These are phyloP conservation scores for Artemia franciscana DNA, from an alignment of 1,140 invertebrate genomes.

Conservation along the genomic window DNA sequence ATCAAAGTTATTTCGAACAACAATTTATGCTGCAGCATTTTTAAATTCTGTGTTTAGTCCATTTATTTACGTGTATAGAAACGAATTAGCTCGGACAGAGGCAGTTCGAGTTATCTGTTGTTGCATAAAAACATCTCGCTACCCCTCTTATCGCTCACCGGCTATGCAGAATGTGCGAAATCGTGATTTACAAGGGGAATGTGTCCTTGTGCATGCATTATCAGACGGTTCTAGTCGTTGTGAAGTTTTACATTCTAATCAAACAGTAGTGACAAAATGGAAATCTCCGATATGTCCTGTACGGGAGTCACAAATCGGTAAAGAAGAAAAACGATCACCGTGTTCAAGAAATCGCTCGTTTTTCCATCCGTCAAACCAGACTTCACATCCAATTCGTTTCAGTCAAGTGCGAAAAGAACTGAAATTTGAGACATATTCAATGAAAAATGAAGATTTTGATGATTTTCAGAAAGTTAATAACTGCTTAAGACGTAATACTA, in stretches of 20 bases:
- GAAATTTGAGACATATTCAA: neutral
- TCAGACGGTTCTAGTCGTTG: neutral
- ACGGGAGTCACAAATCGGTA: neutral
- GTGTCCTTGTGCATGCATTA: neutral
- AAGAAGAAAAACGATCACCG: neutral
- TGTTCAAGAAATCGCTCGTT: neutral
- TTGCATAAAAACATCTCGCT: neutral
- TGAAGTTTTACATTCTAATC: neutral
- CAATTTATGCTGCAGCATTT: neutral
- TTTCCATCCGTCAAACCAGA: neutral
- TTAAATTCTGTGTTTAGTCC: conserved; percentile 23
- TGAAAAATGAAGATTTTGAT: neutral
- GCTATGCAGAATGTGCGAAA: neutral
- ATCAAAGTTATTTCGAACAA: neutral
- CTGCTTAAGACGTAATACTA: neutral
- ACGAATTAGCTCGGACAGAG: conserved; percentile 14
- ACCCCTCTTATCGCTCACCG: neutral
- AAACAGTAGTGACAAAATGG: too few relatives aligned
- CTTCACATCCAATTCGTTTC: neutral
- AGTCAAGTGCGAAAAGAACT: neutral
- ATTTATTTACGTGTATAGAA: conserved; percentile 31
- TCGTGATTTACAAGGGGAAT: neutral
- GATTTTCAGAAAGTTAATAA: too few relatives aligned
- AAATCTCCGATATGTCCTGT: neutral
- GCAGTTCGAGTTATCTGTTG: conserved; percentile 4